Conservation (phyloP, 1,140 invertebrate genomes). For the Meloidogyne exigua region DNA sequence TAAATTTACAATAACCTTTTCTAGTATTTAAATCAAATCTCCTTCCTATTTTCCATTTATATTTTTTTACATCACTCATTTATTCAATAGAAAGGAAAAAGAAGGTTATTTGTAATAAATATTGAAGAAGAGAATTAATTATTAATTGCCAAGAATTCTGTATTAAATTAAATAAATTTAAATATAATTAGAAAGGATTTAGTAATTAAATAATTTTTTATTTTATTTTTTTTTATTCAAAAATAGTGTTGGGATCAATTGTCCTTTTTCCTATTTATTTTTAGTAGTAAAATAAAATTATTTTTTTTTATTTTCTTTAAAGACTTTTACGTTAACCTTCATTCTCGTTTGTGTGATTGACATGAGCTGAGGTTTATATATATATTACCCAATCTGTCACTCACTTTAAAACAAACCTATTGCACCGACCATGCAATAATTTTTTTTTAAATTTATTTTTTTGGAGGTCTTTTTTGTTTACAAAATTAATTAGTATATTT, state of each 20-base stretch:
- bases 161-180: background rate
- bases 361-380: conserved; percentile 4
- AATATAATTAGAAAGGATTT: background rate
- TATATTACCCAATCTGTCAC: background rate
- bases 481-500: no score
- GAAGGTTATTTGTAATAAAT: background rate
- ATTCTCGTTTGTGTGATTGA: background rate
- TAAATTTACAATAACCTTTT: no score
- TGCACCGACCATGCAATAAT: background rate
- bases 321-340: background rate
- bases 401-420: background rate
- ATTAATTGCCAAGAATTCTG: background rate
- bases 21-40: no score
- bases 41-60: no score
- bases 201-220: background rate
- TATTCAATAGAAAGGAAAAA: background rate
- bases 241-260: no score
- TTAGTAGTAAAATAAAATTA: no score
- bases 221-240: no score
- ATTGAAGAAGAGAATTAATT: background rate
- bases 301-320: background rate
- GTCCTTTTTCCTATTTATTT: no score
- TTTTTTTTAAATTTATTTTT: background rate
- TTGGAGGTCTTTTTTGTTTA: background rate
- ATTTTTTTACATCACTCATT: background rate